Evolutionary conservation across 2,113 vertebrate species (phyloP).

Genomic region (Machaerirhynchus nigripectus): DNA sequence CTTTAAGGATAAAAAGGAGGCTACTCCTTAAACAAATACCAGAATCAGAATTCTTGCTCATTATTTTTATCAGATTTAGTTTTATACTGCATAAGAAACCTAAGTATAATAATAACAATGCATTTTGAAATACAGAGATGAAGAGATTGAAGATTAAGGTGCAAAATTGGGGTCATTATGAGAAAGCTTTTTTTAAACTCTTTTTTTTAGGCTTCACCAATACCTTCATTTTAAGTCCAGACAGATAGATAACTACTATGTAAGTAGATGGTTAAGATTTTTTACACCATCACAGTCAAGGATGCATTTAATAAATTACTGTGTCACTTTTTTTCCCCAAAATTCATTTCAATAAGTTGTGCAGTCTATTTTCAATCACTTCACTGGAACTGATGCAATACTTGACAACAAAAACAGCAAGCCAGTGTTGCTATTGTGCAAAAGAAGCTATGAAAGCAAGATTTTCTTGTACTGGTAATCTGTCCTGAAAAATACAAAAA

Average conservation of each 20-base stretch:
- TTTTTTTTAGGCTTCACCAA: background rate
- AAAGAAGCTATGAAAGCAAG: background rate
- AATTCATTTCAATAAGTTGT: background rate
- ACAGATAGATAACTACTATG: background rate
- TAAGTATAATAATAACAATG: background rate
- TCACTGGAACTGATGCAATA: background rate
- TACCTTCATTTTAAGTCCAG: background rate
- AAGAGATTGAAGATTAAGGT: background rate
- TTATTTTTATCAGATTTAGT: background rate
- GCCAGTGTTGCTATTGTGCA: background rate
- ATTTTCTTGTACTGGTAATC: background rate
- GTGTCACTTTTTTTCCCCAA: background rate
- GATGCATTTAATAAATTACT: background rate
- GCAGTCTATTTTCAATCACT: background rate
- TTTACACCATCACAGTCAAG: background rate
- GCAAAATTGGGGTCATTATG: background rate
- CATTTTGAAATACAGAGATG: background rate
- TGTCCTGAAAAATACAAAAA: background rate
- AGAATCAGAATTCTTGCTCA: background rate
- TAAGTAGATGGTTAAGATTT: background rate
- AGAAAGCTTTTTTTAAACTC: background rate
- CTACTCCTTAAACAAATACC: background rate
- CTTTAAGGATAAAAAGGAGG: background rate
- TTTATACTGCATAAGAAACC: background rate
- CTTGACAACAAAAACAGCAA: background rate